Base-by-base conservation (phyloP, 2,797 vertebrate species). In the Garrulus glandarius region DNA sequence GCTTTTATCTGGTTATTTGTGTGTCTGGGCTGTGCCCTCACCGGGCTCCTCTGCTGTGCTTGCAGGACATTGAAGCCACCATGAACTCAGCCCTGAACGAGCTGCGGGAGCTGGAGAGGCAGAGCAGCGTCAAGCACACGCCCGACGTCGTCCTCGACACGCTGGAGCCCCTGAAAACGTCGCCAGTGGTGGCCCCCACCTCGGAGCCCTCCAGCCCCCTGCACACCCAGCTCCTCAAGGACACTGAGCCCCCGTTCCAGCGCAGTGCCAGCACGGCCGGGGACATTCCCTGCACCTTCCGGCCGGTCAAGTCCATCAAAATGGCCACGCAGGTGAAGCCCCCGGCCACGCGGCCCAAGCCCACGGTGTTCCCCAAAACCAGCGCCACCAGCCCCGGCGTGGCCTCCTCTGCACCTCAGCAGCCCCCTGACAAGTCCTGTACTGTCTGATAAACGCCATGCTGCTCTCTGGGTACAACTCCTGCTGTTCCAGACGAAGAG, bases 101-200 rank as follows among this genome's bases (percentile, higher is more conserved):
- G 97, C 98, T 99, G 82, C 98, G 98, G 69, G 99, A 99, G 96
- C 96, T 99, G 64, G 99, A 99, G 88, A 95, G 99, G 80, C 99
- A 99, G 96, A 99, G 98, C 98, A 98, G 96, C 13, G 98, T 98
- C 11, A 99, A 99, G 93, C 99, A 99, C 92, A 82, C 99, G 3
- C 99, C 99, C 0, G 99, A 99, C 3, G 99, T 99, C 63, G 99
- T 99, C 55, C 98, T 99, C 24, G 99, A 99, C 98, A 99, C 99
- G 12, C 97, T 99, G 98, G 99, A 99, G 98, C 99, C 99, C 79
- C 98, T 99, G 92, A 99, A 99, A 96, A 98, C 98, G 0, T 99
- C 98, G 46, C 98, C 98, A 10, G 93, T 98, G 96, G 97, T 98
- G 84, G 98, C 98, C 3, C 98, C 98, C 84, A 98, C 98, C 2